Evolutionary conservation across 2,797 vertebrate genomes (phyloP), one percentile per base, ranked within the genome.

Genomic region (Anniella stebbinsi): DNA sequence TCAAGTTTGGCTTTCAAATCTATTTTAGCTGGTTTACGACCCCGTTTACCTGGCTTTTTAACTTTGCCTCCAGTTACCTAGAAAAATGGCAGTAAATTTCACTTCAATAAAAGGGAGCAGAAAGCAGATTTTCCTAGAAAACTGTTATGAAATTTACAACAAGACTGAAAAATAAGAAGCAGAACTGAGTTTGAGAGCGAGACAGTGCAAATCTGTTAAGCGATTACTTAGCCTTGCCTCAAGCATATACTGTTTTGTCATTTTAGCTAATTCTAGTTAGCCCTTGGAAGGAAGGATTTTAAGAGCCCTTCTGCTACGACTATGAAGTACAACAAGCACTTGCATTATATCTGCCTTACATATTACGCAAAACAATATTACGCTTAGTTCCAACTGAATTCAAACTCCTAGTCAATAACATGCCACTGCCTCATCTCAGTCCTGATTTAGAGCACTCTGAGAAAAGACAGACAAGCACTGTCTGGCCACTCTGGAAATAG

Each of bases 1-100:
- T 99, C 99, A 80, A 99, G 97, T 83, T 99, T 99, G 72, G 99
- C 99, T 96, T 99, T 99, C 97, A 99, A 95, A 96, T 99, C 99
- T 78, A 99, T 99, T 94, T 99, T 99, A 23, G 99, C 98, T 12
- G 98, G 99, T 95, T 99, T 99, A 10, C 98, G 98, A 9, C 99
- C 99, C 0, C 99, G 98, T 92, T 99, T 99, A 0, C 99, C 99
- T 0, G 99, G 99, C 92, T 99, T 99, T 98, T 99, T 99, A 82
- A 99, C 98, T 96, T 99, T 99, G 41, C 98, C 98, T 45, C 98
- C 97, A 75, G 98, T 96, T 95, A 99, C 98, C 99, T 99, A 70
- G 76, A 91, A 92, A 48, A 87, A 38, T 0, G 94, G 94, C 15
- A 80, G 54, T n/a, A 93, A 11, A 67, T 25, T 36, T 85, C 67